A percentile compares a stretch with the other conserved stretches of the same genome.
These are phyloP conservation scores for Brachionus koreanus DNA, from an alignment of 1,140 invertebrate genomes.

Conservation along the genomic window DNA sequence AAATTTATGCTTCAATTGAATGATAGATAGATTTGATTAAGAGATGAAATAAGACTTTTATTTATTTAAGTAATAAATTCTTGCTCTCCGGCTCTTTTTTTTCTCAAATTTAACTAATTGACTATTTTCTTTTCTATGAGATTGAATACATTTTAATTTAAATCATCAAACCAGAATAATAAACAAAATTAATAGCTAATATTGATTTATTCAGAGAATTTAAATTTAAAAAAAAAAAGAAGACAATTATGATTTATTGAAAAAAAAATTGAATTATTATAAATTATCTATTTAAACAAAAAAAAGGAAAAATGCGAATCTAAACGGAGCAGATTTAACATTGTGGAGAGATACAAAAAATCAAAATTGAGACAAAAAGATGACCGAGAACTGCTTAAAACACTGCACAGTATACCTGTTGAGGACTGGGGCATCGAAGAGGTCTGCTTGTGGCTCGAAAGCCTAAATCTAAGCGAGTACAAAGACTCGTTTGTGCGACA, in stretches of 20 bases:
- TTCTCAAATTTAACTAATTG: no score
- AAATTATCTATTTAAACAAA: neutral
- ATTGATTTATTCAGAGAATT: neutral
- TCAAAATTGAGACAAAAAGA: constrained; percentile 14
- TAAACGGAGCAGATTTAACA: constrained; percentile 26
- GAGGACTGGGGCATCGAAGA: constrained; percentile 62
- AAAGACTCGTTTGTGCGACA: constrained; percentile 72
- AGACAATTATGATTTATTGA: constrained; percentile 46
- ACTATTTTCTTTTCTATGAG: neutral
- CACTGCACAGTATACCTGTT: constrained; percentile 47
- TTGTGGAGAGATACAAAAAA: neutral
- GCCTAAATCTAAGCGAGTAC: constrained; percentile 80
- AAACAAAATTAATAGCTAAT: neutral
- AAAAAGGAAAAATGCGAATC: neutral
- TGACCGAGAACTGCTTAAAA: neutral
- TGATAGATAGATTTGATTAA: no score
- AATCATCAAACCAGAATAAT: neutral
- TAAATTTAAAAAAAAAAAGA: neutral
- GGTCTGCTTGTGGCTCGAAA: constrained; percentile 75
- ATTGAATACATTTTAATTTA: neutral
- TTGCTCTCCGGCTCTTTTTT: no score
- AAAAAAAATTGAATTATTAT: constrained; percentile 41
- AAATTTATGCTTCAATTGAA: no score
- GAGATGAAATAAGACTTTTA: no score
- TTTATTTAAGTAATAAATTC: no score